Base-by-base conservation (phyloP, 2,797 vertebrate species). In the Phoxinus dragarum region DNA sequence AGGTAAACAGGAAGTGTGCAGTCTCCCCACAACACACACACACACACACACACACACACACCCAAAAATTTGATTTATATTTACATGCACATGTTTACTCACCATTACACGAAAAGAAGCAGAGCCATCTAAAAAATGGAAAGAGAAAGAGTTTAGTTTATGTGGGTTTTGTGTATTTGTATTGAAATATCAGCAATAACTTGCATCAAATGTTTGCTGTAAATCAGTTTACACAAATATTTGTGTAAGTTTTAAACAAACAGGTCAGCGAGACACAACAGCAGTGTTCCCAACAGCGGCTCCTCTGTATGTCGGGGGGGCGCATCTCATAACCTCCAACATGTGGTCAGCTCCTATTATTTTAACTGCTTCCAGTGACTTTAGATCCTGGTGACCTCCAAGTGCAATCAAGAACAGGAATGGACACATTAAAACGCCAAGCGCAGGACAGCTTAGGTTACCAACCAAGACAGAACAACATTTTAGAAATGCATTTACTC, bases 341-440 rank as follows among this genome's bases (percentile, higher is more conserved):
- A 95, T 91, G 96, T 96, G 94, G 90, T 93, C 91, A 94, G 91
- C 93, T 95, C 94, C 91, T 95, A 95, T 96, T 96, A 96, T 95
- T 96, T 96, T 97, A 97, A 97, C 96, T 96, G 94, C 94, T 97
- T 97, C 96, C 96, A 97, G 97, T 95, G 95, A 95, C 95, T 94
- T 95, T 94, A 96, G 95, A 96, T 97, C 95, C 94, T 82, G 87
- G 93, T 93, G 94, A 96, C 96, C 95, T 95, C 94, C 90, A 94
- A 95, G 95, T 92, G 94, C 96, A 96, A 96, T 97, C 96, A 96
- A 90, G 92, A 93, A 93, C 93, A 92, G 91, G 94, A 94, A 93
- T 90, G 93, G 93, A 87, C 93, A 88, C 91, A 89, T 93, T 93
- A 91, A 91, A 88, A 91, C 73, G 77, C 54, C 88, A 40, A 88